These are phyloP conservation scores for Cephus rjabovi DNA, from an alignment of 2,888 invertebrate species.

Conservation along the genomic window DNA sequence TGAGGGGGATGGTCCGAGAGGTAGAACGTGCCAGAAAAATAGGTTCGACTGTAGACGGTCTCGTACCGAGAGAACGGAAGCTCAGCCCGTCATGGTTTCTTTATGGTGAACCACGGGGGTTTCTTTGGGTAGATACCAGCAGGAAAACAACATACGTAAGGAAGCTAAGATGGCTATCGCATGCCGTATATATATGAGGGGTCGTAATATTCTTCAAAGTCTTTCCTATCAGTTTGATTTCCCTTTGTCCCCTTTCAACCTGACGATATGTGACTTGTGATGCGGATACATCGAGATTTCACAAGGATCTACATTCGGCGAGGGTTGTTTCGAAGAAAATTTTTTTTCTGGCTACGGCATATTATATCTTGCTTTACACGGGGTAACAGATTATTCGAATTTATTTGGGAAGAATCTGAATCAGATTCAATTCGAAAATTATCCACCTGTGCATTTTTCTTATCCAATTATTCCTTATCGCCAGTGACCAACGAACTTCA, in stretches of 20 bases:
- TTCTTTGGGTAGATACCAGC: slow-evolving; percentile 17
- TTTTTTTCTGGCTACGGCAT: not conserved
- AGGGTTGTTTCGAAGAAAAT: not conserved
- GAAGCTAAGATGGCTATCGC: slow-evolving; percentile 35
- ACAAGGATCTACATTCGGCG: not conserved
- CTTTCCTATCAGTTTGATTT: slow-evolving; percentile 7
- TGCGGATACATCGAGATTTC: not conserved
- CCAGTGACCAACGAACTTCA: not conserved
- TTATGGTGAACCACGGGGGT: slow-evolving; percentile 44
- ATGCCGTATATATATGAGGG: slow-evolving; percentile 25
- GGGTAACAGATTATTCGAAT: no score
- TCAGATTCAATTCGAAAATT: not conserved
- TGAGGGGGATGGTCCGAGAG: not conserved
- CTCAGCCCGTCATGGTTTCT: slow-evolving; percentile 45
- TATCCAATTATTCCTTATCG: not conserved
- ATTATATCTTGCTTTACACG: not conserved
- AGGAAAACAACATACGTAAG: slow-evolving; percentile 23
- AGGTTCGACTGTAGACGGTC: slow-evolving; percentile 29
- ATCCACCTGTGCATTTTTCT: not conserved
- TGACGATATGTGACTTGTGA: not conserved
- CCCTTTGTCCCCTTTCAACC: not conserved
- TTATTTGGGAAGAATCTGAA: not conserved
- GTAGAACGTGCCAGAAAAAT: slow-evolving; percentile 30
- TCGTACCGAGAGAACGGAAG: slow-evolving; percentile 37
- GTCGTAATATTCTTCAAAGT: slow-evolving; percentile 26